phyloP scores from a whole-genome alignment of 2,797 vertebrate species.

The Sebastes alutus region DNA sequence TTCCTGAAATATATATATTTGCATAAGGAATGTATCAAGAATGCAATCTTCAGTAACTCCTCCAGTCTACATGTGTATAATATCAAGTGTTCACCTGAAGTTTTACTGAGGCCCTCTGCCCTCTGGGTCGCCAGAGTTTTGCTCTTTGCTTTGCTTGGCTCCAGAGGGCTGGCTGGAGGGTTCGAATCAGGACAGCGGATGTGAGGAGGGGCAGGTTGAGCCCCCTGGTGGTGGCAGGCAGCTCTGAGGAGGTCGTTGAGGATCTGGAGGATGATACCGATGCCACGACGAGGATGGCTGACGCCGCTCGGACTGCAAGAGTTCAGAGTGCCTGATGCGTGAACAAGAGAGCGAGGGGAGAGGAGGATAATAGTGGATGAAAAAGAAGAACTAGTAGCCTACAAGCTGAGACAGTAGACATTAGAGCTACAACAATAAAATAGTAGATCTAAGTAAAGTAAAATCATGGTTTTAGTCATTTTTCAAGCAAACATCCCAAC shows the following conservation, averaged over 20 bases:
- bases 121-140: conserved; percentile 1
- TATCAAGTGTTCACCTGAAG: conserved; percentile 30
- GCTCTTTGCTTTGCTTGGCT: conserved; percentile 2
- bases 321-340: conserved; percentile 87
- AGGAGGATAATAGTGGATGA: background rate
- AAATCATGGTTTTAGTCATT: background rate
- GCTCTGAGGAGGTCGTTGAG: conserved; percentile 94
- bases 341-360: background rate
- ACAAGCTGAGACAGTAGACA: background rate
- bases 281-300: conserved; percentile 86
- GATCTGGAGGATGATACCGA: conserved; percentile 94
- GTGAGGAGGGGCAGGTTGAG: conserved; percentile 83
- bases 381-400: background rate
- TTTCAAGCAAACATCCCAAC: background rate
- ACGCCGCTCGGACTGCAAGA: conserved; percentile 87
- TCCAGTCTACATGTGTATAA: background rate
- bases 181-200: conserved; percentile 71
- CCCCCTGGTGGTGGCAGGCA: conserved; percentile 90
- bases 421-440: background rate
- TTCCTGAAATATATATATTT: background rate
- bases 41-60: background rate
- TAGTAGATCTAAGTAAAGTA: background rate
- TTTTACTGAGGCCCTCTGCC: background rate
- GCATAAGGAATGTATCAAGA: background rate
- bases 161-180: conserved; percentile 25